These are phyloP conservation scores for Larimichthys polyactis DNA, from an alignment of 2,113 vertebrate species.

Conservation along the genomic window DNA sequence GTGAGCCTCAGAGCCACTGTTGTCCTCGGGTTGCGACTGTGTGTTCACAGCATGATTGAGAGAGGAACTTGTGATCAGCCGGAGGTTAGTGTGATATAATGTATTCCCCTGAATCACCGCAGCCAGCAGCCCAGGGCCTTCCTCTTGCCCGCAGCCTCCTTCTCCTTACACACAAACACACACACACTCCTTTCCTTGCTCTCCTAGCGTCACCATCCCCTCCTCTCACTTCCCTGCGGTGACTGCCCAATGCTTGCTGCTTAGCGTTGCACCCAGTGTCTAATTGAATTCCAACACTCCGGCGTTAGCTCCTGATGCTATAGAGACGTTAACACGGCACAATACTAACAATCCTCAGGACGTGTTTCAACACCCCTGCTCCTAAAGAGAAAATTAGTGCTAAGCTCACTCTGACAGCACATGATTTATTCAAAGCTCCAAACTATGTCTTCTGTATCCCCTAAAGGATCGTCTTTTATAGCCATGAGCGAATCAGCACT, in stretches of 20 bases:
- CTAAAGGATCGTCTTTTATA: constrained; percentile 76
- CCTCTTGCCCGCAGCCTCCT: constrained; percentile 72
- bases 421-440: constrained; percentile 81
- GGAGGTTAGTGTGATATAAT: constrained; percentile 79
- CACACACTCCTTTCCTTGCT: constrained; percentile 21
- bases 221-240: constrained; percentile 58
- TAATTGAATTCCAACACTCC: constrained; percentile 80
- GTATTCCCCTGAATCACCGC: constrained; percentile 75
- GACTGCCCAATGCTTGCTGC: constrained; percentile 73
- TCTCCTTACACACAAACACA: constrained; percentile 31
- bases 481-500: constrained; percentile 77
- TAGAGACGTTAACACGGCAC: constrained; percentile 79
- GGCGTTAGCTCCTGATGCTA: constrained; percentile 68
- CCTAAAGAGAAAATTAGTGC: constrained; percentile 75
- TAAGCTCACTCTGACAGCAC: constrained; percentile 66
- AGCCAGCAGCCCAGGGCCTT: constrained; percentile 72
- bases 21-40: constrained; percentile 74
- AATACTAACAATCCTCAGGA: constrained; percentile 79
- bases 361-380: constrained; percentile 65
- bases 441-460: constrained; percentile 76
- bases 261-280: constrained; percentile 79
- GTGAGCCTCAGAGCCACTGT: constrained; percentile 58
- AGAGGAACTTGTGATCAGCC: constrained; percentile 76
- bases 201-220: constrained; percentile 45
- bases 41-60: constrained; percentile 76